Conservation (phyloP, 2,888 invertebrate species). For the Halictus ligatus region DNA sequence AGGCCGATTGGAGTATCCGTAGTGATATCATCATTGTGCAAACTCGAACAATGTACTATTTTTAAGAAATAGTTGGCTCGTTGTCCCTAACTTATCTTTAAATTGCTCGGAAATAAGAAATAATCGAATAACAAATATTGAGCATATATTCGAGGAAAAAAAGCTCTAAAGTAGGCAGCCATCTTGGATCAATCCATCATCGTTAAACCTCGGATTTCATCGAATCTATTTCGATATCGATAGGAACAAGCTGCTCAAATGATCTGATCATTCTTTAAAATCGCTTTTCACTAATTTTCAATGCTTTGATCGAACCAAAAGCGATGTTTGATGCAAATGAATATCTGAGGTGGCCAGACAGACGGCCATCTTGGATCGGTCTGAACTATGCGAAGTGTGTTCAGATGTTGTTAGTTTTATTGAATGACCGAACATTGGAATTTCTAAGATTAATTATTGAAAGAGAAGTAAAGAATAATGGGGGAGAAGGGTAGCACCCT, state of each 20-base stretch:
- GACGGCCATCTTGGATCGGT: not conserved
- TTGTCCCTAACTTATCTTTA: not conserved
- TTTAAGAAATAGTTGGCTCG: not conserved
- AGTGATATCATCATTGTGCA: not conserved
- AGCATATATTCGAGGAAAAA: not conserved
- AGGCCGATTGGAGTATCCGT: not conserved
- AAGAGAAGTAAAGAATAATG: conserved; percentile 11
- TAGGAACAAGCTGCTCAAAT: not conserved
- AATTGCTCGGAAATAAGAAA: not conserved
- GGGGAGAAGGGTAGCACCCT: conserved; percentile 55
- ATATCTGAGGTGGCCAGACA: not conserved
- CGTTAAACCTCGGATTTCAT: not conserved
- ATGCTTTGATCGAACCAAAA: not conserved
- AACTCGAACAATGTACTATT: not conserved
- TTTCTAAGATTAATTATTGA: conserved; percentile 1
- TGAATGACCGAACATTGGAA: not conserved
- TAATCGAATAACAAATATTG: not conserved
- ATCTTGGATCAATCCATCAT: not conserved
- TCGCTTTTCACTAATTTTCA: not conserved
- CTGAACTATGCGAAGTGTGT: not conserved
- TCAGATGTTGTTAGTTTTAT: not conserved
- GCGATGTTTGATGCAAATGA: not conserved
- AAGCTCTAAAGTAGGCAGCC: not conserved
- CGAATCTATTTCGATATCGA: not conserved
- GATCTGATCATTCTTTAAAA: not conserved